phyloP scores from a whole-genome alignment of 92 coral and sea anemone genomes.

The Siderastrea siderea region DNA sequence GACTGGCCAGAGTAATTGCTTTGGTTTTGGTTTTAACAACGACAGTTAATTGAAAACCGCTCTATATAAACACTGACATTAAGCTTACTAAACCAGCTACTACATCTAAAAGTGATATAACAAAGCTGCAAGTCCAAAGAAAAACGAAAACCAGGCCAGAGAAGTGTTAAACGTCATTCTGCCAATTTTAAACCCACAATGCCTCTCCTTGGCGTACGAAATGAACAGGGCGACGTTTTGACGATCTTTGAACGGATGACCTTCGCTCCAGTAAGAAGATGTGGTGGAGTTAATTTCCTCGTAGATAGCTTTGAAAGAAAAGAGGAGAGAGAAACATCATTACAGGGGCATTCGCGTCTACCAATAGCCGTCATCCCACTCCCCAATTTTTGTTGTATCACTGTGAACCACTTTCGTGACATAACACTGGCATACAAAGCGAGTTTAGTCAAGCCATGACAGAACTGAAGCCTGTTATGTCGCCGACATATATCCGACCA shows the following conservation, averaged over 20 bases:
- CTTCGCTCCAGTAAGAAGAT: constrained; percentile 57
- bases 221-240: constrained; percentile 56
- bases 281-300: constrained; percentile 67
- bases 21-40: too few relatives aligned
- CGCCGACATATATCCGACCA: too few relatives aligned
- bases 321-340: background rate
- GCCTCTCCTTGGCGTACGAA: constrained; percentile 67
- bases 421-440: too few relatives aligned
- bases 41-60: too few relatives aligned
- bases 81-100: background rate
- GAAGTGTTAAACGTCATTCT: constrained; percentile 74
- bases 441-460: too few relatives aligned
- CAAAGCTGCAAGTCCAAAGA: constrained; percentile 72
- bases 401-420: too few relatives aligned
- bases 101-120: constrained; percentile 55
- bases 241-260: constrained; percentile 77
- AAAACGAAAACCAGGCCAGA: constrained; percentile 82
- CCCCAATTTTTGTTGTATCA: too few relatives aligned
- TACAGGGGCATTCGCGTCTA: too few relatives aligned
- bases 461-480: too few relatives aligned
- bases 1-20: too few relatives aligned
- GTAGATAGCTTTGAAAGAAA: constrained; percentile 36
- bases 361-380: too few relatives aligned
- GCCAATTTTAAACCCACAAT: constrained; percentile 79
- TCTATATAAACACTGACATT: background rate